These are phyloP conservation scores for Rhizomys pruinosus DNA, from an alignment of 2,113 vertebrate genomes.

Conservation along the genomic window DNA sequence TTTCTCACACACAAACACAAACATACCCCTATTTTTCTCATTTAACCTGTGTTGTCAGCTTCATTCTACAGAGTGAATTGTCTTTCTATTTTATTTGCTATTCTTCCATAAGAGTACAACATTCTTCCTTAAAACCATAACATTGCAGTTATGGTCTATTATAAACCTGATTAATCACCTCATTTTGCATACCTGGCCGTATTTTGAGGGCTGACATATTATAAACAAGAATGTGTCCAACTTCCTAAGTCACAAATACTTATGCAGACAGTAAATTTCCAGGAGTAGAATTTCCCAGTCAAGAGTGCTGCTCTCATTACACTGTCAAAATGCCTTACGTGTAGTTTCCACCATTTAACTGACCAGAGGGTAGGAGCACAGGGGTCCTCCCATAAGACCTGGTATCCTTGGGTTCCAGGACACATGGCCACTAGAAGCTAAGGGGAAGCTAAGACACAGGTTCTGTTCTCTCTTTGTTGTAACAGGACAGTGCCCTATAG, in stretches of 20 bases:
- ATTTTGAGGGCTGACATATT: background rate
- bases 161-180: background rate
- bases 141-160: background rate
- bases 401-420: background rate
- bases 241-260: background rate
- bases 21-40: background rate
- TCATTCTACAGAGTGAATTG: background rate
- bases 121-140: background rate
- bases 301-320: background rate
- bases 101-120: background rate
- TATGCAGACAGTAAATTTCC: background rate
- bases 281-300: background rate
- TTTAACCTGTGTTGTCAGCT: background rate
- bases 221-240: background rate
- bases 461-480: background rate
- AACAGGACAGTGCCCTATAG: background rate
- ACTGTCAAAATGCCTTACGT: background rate
- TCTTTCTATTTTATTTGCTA: background rate
- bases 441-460: background rate
- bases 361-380: rapidly evolving
- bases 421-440: background rate
- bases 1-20: background rate
- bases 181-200: background rate
- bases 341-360: background rate
- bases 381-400: background rate